Evolutionary conservation across 2,113 vertebrate species (phyloP).

Genomic region (Arvicanthis niloticus): DNA sequence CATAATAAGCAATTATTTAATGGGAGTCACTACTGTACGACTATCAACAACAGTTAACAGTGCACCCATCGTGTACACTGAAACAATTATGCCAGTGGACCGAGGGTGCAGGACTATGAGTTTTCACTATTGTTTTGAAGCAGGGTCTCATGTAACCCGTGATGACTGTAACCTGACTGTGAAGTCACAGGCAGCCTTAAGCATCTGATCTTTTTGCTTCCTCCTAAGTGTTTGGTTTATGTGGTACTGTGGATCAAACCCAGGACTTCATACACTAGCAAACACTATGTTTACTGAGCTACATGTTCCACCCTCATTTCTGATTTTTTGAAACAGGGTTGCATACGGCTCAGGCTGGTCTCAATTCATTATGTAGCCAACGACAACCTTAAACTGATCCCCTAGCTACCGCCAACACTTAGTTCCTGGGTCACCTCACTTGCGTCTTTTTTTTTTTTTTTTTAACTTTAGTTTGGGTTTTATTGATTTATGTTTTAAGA

Average conservation of each 20-base stretch:
- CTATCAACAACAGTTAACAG: conserved; percentile 14
- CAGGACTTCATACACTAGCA: background rate
- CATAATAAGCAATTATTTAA: background rate
- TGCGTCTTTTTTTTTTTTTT: background rate
- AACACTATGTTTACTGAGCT: background rate
- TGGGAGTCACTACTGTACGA: background rate
- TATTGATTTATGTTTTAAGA: background rate
- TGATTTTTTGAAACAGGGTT: background rate
- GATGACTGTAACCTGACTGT: background rate
- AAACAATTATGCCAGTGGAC: background rate
- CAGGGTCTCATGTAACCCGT: background rate
- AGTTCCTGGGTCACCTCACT: background rate
- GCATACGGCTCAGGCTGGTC: background rate
- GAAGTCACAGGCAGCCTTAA: background rate
- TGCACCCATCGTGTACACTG: background rate
- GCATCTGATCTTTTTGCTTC: background rate
- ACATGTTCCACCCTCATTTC: background rate
- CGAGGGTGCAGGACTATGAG: background rate
- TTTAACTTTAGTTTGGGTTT: background rate
- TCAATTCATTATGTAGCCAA: background rate
- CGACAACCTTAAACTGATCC: background rate
- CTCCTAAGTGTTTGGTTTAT: background rate
- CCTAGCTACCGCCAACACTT: too few species aligned
- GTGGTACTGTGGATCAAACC: background rate
- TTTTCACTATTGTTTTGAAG: background rate